Evolutionary conservation across 2,797 vertebrate species (phyloP).

Genomic region (Macropus fuliginosus): DNA sequence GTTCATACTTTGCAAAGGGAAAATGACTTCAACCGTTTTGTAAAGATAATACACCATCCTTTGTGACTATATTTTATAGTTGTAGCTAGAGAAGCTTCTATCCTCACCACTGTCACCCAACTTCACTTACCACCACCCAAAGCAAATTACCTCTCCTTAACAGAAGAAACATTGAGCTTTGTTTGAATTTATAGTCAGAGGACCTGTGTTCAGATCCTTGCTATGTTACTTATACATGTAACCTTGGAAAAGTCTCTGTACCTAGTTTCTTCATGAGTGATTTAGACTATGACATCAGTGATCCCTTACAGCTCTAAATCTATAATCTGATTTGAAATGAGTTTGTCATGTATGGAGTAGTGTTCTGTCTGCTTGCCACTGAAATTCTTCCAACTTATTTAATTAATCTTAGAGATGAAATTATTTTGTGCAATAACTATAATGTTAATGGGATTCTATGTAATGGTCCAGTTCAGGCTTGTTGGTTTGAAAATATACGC

Average conservation of each 20-base stretch:
- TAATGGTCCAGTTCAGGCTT: slow-evolving; percentile 85
- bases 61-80: background rate
- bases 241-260: background rate
- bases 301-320: background rate
- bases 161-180: background rate
- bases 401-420: slow-evolving; percentile 81
- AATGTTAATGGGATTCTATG: slow-evolving; percentile 84
- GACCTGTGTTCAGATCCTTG: background rate
- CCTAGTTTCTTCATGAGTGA: background rate
- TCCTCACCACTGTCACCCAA: no score
- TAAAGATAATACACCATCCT: background rate
- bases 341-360: slow-evolving; percentile 81
- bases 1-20: background rate
- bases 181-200: background rate
- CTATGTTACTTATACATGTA: background rate
- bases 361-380: slow-evolving; percentile 66
- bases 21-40: background rate
- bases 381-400: slow-evolving; percentile 69
- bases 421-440: slow-evolving; percentile 83
- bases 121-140: background rate
- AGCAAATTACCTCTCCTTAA: background rate
- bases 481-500: slow-evolving; percentile 85
- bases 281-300: background rate
- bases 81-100: background rate
- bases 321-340: slow-evolving; percentile 35